Evolutionary conservation across 2,113 vertebrate genomes (phyloP), one percentile per base, ranked within the genome.

Genomic region (Microcebus murinus): DNA sequence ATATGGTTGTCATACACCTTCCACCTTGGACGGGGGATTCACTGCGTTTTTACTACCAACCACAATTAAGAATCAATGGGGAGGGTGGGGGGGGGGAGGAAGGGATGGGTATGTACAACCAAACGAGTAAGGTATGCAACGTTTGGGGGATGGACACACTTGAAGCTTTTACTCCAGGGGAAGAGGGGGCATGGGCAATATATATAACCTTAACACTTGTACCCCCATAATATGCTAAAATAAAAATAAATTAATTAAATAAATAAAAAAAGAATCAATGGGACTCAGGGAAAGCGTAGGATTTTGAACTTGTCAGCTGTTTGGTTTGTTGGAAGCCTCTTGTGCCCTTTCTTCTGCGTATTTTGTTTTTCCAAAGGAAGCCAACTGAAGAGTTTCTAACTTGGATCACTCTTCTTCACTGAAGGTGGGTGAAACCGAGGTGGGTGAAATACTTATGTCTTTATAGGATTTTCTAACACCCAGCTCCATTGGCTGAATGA

Each of bases 301-400:
- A 71, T 36, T 84, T 48, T 70, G 74, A 67, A 61, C 23, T 79
- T 25, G 73, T 70, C 10, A 42, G 85, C 70, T 85, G 3, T 12
- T 59, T 68, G 89, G 45, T 61, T 86, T 76, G 50, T 23, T 50
- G 59, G 85, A n/a, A 31, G 42, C 57, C 48, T 95, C 55, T 55
- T 31, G 27, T 27, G 1, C 23, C 12, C n/a, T 45, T 84, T 80
- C 29, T 89, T 70, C 74, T 67, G 61, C 45, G 76, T 90, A 55
- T 94, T 96, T 55, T 70, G 52, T 74, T 91, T 96, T 90, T 89
- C 21, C 80, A 87, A 77, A 57, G 55, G 71, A 86, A 94, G 63
- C 57, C 45, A 82, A 65, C 59, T 5, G 13, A 67, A 80, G 71
- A 96, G 80, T 20, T 34, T 68, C 67, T 82, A 59, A 45, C 61